Percentiles rank a stretch among this genome's conserved stretches.
phyloP scores from a whole-genome alignment of 2,113 vertebrate species.

The Tursiops truncatus region DNA sequence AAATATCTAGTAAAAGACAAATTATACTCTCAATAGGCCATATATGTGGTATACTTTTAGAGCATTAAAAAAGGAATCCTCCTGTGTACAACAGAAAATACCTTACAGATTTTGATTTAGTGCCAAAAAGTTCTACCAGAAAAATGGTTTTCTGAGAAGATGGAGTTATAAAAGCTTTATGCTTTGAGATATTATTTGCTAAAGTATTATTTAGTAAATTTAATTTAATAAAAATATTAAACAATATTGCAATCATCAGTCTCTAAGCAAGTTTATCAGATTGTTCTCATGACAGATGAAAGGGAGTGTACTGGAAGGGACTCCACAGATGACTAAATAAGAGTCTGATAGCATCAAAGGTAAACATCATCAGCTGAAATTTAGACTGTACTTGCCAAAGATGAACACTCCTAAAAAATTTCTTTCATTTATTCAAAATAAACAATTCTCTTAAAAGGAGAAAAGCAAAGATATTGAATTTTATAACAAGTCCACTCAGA shows the following conservation, averaged over 20 bases:
- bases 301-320: neutral
- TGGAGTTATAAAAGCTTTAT: neutral
- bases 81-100: neutral
- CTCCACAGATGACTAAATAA: neutral
- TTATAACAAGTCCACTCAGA: neutral
- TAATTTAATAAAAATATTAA: neutral
- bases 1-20: neutral
- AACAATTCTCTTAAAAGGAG: neutral
- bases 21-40: neutral
- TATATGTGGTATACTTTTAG: neutral
- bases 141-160: neutral
- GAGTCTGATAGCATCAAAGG: neutral
- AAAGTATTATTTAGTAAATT: neutral
- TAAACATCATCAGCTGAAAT: neutral
- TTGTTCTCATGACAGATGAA: neutral
- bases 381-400: neutral
- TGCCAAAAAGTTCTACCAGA: neutral
- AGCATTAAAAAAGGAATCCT: neutral
- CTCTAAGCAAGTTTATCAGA: neutral
- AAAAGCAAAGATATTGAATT: neutral
- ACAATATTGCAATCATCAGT: neutral
- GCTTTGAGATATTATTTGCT: neutral
- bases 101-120: neutral
- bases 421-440: neutral
- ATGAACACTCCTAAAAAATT: neutral